These are phyloP conservation scores for Opisthograptis luteolata DNA, from an alignment of 2,888 invertebrate genomes.

Conservation along the genomic window DNA sequence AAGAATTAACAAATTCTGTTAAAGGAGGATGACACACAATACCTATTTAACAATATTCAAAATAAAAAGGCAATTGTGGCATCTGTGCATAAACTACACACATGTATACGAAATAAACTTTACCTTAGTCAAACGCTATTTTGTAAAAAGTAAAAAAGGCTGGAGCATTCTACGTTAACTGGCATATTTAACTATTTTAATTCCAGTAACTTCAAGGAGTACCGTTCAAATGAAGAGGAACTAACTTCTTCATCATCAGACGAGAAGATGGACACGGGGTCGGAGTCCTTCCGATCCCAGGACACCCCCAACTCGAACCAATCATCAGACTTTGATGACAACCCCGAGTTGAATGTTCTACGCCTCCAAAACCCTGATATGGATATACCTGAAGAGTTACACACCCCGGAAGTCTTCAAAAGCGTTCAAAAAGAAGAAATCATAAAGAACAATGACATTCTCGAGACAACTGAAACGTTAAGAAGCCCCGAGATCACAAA, in stretches of 20 bases:
- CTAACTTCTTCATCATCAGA: conserved; percentile 73
- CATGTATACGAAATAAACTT: too few relatives aligned
- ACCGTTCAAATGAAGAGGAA: conserved; percentile 61
- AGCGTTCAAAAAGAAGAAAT: not conserved
- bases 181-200: conserved; percentile 21
- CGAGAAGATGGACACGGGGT: conserved; percentile 79
- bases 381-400: not conserved
- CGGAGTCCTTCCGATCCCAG: conserved; percentile 69
- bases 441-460: not conserved
- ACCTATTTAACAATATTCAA: too few relatives aligned
- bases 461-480: not conserved
- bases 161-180: not conserved
- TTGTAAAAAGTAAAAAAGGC: too few relatives aligned
- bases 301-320: conserved; percentile 71
- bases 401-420: conserved; percentile 5
- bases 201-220: conserved; percentile 59
- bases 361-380: conserved; percentile 64
- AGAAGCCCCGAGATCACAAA: not conserved
- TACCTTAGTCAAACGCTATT: too few relatives aligned
- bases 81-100: too few relatives aligned
- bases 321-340: conserved; percentile 67
- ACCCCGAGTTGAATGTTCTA: conserved; percentile 48
- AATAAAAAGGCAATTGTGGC: too few relatives aligned
- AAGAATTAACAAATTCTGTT: too few relatives aligned
- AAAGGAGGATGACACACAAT: too few relatives aligned